Base-by-base conservation (phyloP, 2,113 vertebrate species). In the Zingel zingel region DNA sequence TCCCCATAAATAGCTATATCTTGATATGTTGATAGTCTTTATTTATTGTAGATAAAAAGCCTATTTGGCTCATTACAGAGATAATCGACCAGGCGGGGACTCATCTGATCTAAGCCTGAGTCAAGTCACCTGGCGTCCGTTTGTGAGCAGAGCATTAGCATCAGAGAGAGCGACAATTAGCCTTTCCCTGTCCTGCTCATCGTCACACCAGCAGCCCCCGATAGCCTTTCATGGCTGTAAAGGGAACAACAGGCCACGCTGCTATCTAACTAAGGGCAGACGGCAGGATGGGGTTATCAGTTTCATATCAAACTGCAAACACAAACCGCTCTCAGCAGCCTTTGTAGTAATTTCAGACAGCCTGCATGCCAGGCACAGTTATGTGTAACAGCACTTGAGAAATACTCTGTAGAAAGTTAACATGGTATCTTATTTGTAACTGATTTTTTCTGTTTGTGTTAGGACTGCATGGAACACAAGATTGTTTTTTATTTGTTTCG, bases 81-180 rank as follows among this genome's bases (percentile, higher is more conserved):
- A 85, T 88, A 90, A 90, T 87, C 14, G 7, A 43, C n/a, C 51
- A 11, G 77, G 73, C 27, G 19, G 61, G 45, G 81, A 47, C 85
- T 77, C 57, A 56, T 84, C 79, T 78, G 78, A 89, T 82, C 76
- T 27, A 33, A 59, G 54, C 54, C 63, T 7, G 68, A 87, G 84
- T 87, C 23, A 50, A 88, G 84, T 91, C 86, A 84, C 88, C 86
- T 82, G 89, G 68, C 67, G 10, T 64, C 43, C 18, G 10, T 77
- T 76, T 83, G 77, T 77, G 74, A 82, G 64, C 45, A 12, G 45
- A 64, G 54, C 71, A 84, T 94, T 88, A 91, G 82, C 90, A 91
- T 91, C 74, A 85, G 61, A 88, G 74, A 89, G 84, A 69, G 79
- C 27, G 5, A 79, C 79, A 76, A 91, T 88, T 79, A 87, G 81